These are phyloP conservation scores for Poecile montanus DNA, from an alignment of 2,797 vertebrate species.

Conservation along the genomic window DNA sequence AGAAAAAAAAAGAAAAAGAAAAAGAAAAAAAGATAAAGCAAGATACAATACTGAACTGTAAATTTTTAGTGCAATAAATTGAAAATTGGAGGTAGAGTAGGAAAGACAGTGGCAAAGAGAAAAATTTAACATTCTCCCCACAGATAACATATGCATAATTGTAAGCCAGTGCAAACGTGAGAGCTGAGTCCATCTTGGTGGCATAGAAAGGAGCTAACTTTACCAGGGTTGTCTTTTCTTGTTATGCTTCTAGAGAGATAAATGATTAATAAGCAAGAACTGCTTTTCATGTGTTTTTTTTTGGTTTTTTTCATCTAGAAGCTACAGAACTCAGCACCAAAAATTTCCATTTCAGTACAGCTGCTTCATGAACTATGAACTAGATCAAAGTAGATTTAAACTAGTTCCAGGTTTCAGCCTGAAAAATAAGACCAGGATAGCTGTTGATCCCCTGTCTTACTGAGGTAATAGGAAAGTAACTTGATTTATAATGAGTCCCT, in stretches of 20 bases:
- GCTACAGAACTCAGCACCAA: neutral
- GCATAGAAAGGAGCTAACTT: neutral
- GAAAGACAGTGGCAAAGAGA: neutral
- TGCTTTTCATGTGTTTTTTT: neutral
- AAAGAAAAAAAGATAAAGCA: no score
- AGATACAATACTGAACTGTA: neutral
- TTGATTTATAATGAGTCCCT: neutral
- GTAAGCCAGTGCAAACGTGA: neutral
- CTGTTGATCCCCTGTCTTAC: neutral
- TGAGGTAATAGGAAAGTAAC: constrained; percentile 12
- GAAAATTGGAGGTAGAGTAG: neutral
- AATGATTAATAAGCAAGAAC: neutral
- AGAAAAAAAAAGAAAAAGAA: neutral
- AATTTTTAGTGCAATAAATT: neutral
- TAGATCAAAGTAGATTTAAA: neutral
- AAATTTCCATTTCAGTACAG: neutral
- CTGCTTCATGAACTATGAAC: neutral
- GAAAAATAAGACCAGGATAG: neutral
- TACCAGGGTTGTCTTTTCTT: neutral
- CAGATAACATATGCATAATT: neutral
- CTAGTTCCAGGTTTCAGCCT: neutral
- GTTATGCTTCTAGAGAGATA: neutral
- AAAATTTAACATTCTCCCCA: neutral
- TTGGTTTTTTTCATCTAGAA: neutral
- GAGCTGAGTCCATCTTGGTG: neutral